phyloP scores from a whole-genome alignment of 2,113 vertebrate species.

The Calonectris borealis region DNA sequence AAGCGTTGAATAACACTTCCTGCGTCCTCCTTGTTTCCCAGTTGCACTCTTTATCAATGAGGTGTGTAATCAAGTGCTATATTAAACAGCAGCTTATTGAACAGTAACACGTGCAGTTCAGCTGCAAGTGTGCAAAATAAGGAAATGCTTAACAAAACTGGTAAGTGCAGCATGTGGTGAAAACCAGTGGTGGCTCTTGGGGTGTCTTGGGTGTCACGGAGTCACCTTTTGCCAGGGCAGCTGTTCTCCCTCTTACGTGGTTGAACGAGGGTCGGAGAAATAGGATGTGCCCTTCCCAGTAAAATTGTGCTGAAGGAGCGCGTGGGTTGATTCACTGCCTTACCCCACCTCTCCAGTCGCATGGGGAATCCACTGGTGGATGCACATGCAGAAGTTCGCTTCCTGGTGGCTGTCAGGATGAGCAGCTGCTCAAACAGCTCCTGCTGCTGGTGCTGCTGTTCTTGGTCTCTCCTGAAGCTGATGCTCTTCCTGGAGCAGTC shows the following conservation, averaged over 20 bases:
- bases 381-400: background rate
- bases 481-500: background rate
- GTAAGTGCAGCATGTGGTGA: background rate
- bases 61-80: background rate
- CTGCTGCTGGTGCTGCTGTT: background rate
- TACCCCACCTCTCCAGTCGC: background rate
- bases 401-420: background rate
- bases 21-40: background rate
- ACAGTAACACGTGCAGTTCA: background rate
- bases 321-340: background rate
- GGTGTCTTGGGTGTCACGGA: background rate
- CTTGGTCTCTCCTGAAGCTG: background rate
- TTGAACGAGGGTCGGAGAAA: background rate
- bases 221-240: background rate
- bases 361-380: background rate
- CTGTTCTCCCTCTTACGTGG: background rate
- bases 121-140: background rate
- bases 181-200: background rate
- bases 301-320: background rate
- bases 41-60: background rate
- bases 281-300: background rate
- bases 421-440: background rate
- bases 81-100: slow-evolving; percentile 18
- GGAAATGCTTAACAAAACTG: background rate
- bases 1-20: slow-evolving; percentile 4